phyloP scores from a whole-genome alignment of 2,797 vertebrate genomes.

The Holocentrus rufus region DNA sequence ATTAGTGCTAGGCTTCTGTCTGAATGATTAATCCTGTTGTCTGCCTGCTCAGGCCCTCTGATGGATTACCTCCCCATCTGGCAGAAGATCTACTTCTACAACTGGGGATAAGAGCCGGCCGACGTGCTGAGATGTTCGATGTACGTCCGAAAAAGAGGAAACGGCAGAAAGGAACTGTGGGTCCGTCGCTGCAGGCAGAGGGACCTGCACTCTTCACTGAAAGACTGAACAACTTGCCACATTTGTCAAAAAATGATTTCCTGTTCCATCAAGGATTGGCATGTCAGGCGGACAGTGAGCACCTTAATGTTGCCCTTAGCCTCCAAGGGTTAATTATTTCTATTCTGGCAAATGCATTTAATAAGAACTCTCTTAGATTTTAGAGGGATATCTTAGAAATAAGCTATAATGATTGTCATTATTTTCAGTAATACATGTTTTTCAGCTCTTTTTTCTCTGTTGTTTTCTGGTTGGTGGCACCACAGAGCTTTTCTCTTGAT shows the following conservation, averaged over 20 bases:
- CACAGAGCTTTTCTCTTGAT: background rate
- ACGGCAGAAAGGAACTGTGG: background rate
- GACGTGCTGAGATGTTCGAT: background rate
- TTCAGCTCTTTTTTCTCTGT: background rate
- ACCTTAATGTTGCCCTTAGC: background rate
- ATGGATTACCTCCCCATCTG: constrained; percentile 97
- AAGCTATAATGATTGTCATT: background rate
- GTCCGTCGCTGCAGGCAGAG: background rate
- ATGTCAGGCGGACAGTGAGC: background rate
- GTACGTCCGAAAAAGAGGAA: background rate
- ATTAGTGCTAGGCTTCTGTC: background rate
- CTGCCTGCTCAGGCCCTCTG: constrained; percentile 85
- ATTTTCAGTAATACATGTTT: background rate
- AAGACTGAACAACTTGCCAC: background rate
- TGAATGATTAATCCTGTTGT: constrained; percentile 2
- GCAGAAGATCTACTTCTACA: constrained; percentile 99
- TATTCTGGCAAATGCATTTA: background rate
- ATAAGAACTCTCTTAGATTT: background rate
- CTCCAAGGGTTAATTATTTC: background rate
- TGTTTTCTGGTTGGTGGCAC: background rate
- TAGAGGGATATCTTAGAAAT: background rate
- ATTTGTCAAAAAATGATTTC: background rate
- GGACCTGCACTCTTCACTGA: background rate
- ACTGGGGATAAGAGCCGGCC: constrained; percentile 87
- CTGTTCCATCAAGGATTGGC: background rate